phyloP scores from a whole-genome alignment of 2,888 invertebrate genomes.

The Thelaira solivaga region DNA sequence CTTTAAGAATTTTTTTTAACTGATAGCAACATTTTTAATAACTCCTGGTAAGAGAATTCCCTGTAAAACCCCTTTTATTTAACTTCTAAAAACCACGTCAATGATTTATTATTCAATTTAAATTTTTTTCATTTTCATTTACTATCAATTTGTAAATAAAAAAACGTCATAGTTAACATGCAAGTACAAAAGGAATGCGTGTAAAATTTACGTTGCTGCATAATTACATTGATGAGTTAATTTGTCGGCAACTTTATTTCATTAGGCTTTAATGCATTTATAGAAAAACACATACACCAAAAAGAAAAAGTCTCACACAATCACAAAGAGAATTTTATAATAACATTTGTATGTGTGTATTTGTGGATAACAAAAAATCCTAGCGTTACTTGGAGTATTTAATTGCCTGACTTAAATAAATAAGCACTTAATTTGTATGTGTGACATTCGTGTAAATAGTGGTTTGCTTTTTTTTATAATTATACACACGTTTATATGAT shows the following conservation, averaged over 20 bases:
- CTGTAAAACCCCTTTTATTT: not conserved
- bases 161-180: constrained; percentile 52
- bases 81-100: not conserved
- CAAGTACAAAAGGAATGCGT: constrained; percentile 22
- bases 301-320: not conserved
- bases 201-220: constrained; percentile 37
- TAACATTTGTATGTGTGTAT: no score
- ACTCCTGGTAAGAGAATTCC: no score
- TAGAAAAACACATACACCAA: not conserved
- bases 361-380: not conserved
- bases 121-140: not conserved
- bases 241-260: constrained; percentile 35
- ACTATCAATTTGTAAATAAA: constrained; percentile 14
- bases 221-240: constrained; percentile 53
- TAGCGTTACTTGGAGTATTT: not conserved
- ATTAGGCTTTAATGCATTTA: not conserved
- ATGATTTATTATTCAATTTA: constrained; percentile 22
- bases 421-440: not conserved
- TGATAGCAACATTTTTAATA: no score
- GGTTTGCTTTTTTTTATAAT: not conserved
- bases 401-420: not conserved
- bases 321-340: no score
- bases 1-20: no score
- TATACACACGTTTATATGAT: not conserved
- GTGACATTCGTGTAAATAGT: not conserved